Base-by-base conservation (phyloP, 2,113 vertebrate genomes). In the Cacatua alba region DNA sequence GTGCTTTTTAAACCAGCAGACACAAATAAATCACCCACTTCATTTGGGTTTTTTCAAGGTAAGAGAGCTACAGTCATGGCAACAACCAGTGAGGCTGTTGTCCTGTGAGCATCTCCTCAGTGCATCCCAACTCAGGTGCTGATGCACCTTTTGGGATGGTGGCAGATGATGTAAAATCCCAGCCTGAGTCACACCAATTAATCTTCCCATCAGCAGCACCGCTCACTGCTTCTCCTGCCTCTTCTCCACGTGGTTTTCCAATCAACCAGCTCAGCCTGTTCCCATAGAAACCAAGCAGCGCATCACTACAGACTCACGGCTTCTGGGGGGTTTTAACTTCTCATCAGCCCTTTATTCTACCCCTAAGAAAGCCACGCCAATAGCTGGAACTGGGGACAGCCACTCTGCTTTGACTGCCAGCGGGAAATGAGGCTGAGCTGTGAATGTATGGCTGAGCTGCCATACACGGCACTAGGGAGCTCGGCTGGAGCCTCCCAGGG, bases 181-280 rank as follows among this genome's bases (percentile, higher is more conserved):
- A 74, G 72, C 81, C 94, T 93, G 94, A 96, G 92, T 97, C 96
- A 95, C 94, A 94, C 62, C 93, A 95, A 96, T 97, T 96, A 95
- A 95, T 96, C 93, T 94, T 69, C 15, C 59, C 92, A 86, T 86
- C 94, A 43, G 2, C 86, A 91, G 82, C 76, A 92, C 88, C 67
- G n/a, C 91, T 96, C 86, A 7, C 70, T 53, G 49, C 92, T 90
- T 64, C 55, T 72, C 90, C 82, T 92, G 72, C 85, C 79, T 83
- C 79, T 78, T 51, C 85, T 55, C 67, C 91, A 75, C 53, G 59
- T 77, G 77, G 72, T 77, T 75, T 93, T 92, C 92, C 89, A 92
- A 96, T 90, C 93, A 95, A 25, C 43, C 44, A 37, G 88, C 90
- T 94, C 83, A 64, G 78, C 82, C 71, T 29, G 97, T 97, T 97